Evolutionary conservation across 2,113 vertebrate genomes (phyloP), one percentile per base, ranked within the genome.

Genomic region (Podiceps cristatus): DNA sequence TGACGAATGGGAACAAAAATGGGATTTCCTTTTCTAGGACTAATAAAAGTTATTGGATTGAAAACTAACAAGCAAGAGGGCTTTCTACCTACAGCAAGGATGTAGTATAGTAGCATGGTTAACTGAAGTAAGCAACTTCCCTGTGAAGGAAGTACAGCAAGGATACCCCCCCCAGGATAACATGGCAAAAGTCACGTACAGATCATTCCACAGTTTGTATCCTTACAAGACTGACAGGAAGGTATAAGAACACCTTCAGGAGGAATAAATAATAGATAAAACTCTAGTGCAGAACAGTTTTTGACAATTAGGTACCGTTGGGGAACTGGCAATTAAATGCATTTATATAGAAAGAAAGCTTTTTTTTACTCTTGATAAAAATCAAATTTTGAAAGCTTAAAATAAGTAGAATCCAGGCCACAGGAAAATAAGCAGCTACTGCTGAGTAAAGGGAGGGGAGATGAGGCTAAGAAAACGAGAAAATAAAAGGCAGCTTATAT

Each of bases 101-200:
- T 9, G 11, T 2, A 35, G 28, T 33, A 83, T 0, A 8, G 25
- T 8, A 69, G 16, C 6, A 66, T 1, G 10, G 5, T 50, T 22
- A 87, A 74, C 22, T 33, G 7, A 83, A 56, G 13, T 20, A 56
- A 69, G 64, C 9, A 79, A 59, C 23, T 7, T 27, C 8, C 29
- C 29, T 27, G 31, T 29, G 53, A 83, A 77, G 14, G 11, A 72
- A 71, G 29, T 3, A 31, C 10, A 20, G 27, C 58, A 81, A 50
- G 56, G 91, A 84, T 2, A 75, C 2, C 19, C 14, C 5, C 24
- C 12, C 24, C 12, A 64, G 49, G 40, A 14, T 80, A 76, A 67
- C 17, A 42, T 4, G 24, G 27, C 10, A 86, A 66, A 8, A 71
- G 31, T 11, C 23, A 66, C 2, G 7, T 64, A 71, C 12, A 63